phyloP scores from a whole-genome alignment of 2,888 invertebrate genomes.

The Drosophila nr. perissopoda region DNA sequence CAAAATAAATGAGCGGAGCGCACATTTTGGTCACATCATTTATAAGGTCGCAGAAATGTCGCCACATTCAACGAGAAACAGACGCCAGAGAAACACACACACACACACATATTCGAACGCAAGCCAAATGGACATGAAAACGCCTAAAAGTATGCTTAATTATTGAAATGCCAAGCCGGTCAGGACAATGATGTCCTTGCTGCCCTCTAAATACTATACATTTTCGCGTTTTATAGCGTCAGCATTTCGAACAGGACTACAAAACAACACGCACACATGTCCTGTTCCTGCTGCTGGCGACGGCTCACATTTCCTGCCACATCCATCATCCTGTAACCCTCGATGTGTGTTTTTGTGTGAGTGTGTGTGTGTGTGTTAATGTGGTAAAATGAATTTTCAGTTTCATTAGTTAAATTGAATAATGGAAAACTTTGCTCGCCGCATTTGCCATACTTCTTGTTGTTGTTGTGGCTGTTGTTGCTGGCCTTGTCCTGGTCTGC shows the following conservation, averaged over 20 bases:
- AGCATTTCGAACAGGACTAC: conserved; percentile 35
- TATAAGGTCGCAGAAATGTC: conserved; percentile 47
- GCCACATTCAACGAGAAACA: conserved; percentile 40
- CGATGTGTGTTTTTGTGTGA: conserved; percentile 19
- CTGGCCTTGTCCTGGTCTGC: conserved; percentile 63
- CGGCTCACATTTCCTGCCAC: conserved; percentile 72
- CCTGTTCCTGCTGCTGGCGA: conserved; percentile 66
- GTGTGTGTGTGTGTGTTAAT: conserved; percentile 72
- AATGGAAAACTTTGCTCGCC: conserved; percentile 81
- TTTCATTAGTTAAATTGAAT: conserved; percentile 84
- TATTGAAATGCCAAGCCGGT: conserved; percentile 68
- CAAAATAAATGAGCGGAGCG: conserved; percentile 50
- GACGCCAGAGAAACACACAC: conserved; percentile 18
- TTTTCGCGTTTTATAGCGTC: conserved; percentile 75
- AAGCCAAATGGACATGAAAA: conserved; percentile 64
- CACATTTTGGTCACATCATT: conserved; percentile 54
- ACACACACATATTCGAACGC: background rate
- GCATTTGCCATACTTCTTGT: conserved; percentile 63
- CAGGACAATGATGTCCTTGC: conserved; percentile 46
- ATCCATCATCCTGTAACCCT: conserved; percentile 37
- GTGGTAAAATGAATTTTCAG: conserved; percentile 83
- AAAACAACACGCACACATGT: conserved; percentile 75
- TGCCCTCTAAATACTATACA: conserved; percentile 60
- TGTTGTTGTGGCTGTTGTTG: conserved; percentile 41
- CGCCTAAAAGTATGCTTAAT: conserved; percentile 77